Evolutionary conservation across 2,797 vertebrate genomes (phyloP).

Genomic region (Myiothlypis chrysogaster): DNA sequence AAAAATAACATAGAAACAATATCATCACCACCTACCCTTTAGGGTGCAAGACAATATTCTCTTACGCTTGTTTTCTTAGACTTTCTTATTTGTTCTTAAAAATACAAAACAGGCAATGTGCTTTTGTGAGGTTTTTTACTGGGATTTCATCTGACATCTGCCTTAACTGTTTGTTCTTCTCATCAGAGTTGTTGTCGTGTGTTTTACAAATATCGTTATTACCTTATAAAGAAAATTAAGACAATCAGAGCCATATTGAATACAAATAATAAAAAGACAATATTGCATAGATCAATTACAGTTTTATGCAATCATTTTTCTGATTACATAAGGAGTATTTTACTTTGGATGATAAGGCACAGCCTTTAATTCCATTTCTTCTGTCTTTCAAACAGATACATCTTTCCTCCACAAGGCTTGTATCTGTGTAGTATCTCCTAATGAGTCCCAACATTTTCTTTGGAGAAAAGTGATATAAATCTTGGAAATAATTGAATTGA

Average conservation of each 20-base stretch:
- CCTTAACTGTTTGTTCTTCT: background rate
- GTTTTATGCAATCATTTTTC: background rate
- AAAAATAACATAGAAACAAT: background rate
- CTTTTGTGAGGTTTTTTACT: background rate
- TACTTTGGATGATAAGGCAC: background rate
- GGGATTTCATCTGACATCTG: background rate
- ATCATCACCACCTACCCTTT: background rate
- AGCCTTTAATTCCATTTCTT: background rate
- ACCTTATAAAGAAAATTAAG: background rate
- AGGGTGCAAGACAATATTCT: background rate
- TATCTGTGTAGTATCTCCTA: background rate
- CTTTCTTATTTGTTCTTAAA: background rate
- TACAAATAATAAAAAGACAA: background rate
- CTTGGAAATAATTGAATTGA: background rate
- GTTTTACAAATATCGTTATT: background rate
- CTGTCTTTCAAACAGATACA: background rate
- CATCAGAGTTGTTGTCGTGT: fast-evolving
- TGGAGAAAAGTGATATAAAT: background rate
- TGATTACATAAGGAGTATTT: background rate
- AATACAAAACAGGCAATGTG: background rate
- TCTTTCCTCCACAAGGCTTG: background rate
- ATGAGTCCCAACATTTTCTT: background rate
- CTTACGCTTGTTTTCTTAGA: background rate
- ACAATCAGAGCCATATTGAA: background rate
- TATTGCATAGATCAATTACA: background rate